A percentile compares a stretch with the other conserved stretches of the same genome.
These are phyloP conservation scores for Nomada hirtipes DNA, from an alignment of 2,888 invertebrate genomes.

Conservation along the genomic window DNA sequence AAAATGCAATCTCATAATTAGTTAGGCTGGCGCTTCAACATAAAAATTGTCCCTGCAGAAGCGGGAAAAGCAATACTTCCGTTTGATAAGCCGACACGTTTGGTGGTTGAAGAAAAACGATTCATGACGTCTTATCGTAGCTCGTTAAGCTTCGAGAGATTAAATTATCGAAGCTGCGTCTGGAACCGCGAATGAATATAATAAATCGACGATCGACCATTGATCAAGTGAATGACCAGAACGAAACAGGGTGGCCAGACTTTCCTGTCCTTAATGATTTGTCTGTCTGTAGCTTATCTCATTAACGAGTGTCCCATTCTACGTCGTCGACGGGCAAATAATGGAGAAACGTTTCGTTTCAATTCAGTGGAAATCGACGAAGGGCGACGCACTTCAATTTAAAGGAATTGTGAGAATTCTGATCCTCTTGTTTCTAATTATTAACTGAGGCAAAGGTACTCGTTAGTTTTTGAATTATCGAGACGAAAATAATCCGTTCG, in stretches of 20 bases:
- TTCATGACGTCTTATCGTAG: slow-evolving; percentile 63
- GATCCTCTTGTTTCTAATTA: too few relatives aligned
- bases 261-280: slow-evolving; percentile 65
- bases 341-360: neutral
- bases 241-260: slow-evolving; percentile 67
- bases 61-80: slow-evolving; percentile 48
- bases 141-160: slow-evolving; percentile 68
- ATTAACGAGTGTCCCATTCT: slow-evolving; percentile 56
- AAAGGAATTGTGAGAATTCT: neutral
- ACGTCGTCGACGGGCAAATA: slow-evolving; percentile 1
- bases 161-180: slow-evolving; percentile 69
- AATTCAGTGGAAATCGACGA: too few relatives aligned
- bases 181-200: slow-evolving; percentile 58
- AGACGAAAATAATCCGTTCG: too few relatives aligned
- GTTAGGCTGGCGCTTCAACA: neutral
- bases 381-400: neutral
- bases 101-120: slow-evolving; percentile 46
- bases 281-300: slow-evolving; percentile 68
- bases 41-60: slow-evolving; percentile 8
- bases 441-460: too few relatives aligned
- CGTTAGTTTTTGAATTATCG: too few relatives aligned
- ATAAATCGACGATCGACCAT: slow-evolving; percentile 71
- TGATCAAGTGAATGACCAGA: slow-evolving; percentile 68
- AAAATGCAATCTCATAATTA: neutral
- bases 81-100: slow-evolving; percentile 40